Conservation (phyloP, 2,797 vertebrate species). For the Gymnothorax javanicus region DNA sequence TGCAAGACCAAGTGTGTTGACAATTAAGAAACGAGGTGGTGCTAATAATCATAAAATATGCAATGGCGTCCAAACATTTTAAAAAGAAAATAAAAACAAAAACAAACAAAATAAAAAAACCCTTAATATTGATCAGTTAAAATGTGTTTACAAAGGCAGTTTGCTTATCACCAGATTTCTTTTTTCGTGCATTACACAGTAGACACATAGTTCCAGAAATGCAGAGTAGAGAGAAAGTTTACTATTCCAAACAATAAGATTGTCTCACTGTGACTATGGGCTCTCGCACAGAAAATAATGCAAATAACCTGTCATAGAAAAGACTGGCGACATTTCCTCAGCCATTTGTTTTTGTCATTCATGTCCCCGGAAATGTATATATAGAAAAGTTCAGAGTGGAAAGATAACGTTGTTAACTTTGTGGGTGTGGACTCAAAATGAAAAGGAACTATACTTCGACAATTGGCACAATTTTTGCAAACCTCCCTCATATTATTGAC, state of each 20-base stretch:
- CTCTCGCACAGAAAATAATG: constrained; percentile 51
- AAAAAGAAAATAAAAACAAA: constrained; percentile 55
- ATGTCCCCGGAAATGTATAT: constrained; percentile 43
- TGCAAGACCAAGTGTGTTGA: constrained; percentile 63
- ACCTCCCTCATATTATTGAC: constrained; percentile 49
- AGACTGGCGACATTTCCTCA: constrained; percentile 54
- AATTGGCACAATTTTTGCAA: constrained; percentile 61
- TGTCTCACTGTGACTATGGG: constrained; percentile 59
- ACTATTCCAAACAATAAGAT: constrained; percentile 54
- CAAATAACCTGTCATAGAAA: constrained; percentile 42
- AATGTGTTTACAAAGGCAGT: constrained; percentile 65
- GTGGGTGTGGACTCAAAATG: constrained; percentile 5
- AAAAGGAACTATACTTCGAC: constrained; percentile 51
- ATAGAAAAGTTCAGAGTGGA: constrained; percentile 51
- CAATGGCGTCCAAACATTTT: constrained; percentile 45
- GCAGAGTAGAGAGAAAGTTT: constrained; percentile 61
- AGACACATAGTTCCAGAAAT: constrained; percentile 64
- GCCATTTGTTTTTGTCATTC: constrained; percentile 43
- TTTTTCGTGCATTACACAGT: constrained; percentile 59
- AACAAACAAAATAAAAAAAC: constrained; percentile 55
- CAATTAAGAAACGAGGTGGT: constrained; percentile 63
- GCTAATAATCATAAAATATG: constrained; percentile 58
- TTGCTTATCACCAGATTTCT: constrained; percentile 53
- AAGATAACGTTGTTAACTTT: constrained; percentile 32
- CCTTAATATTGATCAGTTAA: constrained; percentile 60